Evolutionary conservation across 2,113 vertebrate genomes (phyloP).

Genomic region (Onychostoma macrolepis): DNA sequence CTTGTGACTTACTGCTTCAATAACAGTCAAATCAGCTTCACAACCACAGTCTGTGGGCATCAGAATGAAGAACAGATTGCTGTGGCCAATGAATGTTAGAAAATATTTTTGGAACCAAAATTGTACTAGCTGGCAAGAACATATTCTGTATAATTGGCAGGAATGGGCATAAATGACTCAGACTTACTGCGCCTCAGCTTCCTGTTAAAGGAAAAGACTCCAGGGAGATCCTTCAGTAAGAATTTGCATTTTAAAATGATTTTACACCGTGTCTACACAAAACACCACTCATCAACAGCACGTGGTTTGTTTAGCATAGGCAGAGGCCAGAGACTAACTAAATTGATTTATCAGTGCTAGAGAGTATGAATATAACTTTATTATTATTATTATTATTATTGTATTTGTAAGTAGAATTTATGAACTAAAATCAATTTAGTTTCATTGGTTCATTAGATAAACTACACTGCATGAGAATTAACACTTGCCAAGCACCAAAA

Average conservation of each 20-base stretch:
- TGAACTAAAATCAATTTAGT: neutral
- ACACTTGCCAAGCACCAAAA: neutral
- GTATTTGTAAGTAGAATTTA: neutral
- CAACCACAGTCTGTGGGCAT: neutral
- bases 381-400: neutral
- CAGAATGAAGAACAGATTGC: constrained; percentile 10
- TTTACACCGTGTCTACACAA: neutral
- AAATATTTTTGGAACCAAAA: constrained; percentile 1
- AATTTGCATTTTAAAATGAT: constrained; percentile 19
- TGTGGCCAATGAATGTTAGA: constrained; percentile 5
- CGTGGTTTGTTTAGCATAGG: neutral
- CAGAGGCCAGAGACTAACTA: neutral
- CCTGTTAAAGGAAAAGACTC: constrained; percentile 1
- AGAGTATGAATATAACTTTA: neutral
- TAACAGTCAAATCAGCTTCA: neutral
- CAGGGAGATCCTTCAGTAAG: neutral
- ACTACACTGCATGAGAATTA: neutral
- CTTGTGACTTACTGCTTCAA: neutral
- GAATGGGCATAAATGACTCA: constrained; percentile 23
- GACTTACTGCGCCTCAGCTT: neutral
- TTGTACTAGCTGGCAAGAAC: neutral
- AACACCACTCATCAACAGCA: neutral
- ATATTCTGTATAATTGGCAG: constrained; percentile 25
- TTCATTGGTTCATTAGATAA: neutral
- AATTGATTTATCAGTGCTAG: neutral